These are phyloP conservation scores for Leucopsar rothschildi DNA, from an alignment of 2,113 vertebrate genomes.

Conservation along the genomic window DNA sequence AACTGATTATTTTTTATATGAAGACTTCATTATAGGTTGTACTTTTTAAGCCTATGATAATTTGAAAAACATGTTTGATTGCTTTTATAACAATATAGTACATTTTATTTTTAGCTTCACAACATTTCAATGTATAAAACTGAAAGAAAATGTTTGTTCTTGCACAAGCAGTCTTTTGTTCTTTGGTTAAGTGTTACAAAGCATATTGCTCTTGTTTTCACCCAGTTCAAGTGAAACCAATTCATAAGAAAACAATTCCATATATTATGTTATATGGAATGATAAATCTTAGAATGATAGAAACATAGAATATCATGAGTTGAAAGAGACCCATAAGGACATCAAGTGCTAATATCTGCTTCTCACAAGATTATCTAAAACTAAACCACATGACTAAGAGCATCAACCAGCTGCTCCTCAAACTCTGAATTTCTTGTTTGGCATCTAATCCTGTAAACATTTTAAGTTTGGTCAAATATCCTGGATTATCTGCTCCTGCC, in stretches of 20 bases:
- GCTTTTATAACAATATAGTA: neutral
- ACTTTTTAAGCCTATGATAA: neutral
- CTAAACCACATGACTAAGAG: neutral
- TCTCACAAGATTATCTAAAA: neutral
- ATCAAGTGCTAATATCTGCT: neutral
- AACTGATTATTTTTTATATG: neutral
- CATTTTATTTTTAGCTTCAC: neutral
- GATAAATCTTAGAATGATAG: neutral
- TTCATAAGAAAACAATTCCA: neutral
- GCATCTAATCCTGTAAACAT: neutral
- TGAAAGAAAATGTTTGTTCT: neutral
- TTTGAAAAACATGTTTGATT: neutral
- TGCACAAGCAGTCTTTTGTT: neutral
- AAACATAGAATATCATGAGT: neutral
- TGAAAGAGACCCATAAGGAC: neutral
- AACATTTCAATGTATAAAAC: neutral
- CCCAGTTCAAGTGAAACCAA: neutral
- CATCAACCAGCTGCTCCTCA: neutral
- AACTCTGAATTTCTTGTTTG: neutral
- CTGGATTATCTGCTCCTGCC: neutral
- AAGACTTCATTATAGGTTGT: accelerated
- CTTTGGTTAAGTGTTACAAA: neutral
- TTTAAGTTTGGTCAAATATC: neutral
- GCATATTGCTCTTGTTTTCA: neutral
- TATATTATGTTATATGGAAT: neutral